Conservation (phyloP, 2,797 vertebrate species). For the Premnoplex brunnescens region DNA sequence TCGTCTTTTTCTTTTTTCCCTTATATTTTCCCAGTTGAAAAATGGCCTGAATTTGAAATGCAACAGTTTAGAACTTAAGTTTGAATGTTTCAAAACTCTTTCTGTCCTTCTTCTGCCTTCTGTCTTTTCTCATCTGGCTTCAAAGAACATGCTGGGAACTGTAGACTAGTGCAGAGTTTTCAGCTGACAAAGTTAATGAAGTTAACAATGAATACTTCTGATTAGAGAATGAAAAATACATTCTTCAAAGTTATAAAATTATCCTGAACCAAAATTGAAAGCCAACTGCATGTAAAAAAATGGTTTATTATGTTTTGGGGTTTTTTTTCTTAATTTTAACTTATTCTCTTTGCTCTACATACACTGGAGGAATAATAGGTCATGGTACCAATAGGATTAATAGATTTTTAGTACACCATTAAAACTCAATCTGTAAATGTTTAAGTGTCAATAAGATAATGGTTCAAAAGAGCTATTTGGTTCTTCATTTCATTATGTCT, state of each 20-base stretch:
- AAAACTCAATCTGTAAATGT: background rate
- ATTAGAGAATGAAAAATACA: background rate
- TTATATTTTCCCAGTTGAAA: background rate
- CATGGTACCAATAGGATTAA: background rate
- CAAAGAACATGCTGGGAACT: background rate
- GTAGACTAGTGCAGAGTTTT: background rate
- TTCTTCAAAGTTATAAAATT: background rate
- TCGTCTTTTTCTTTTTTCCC: background rate
- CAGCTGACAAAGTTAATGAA: background rate
- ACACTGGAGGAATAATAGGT: background rate
- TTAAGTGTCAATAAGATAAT: background rate
- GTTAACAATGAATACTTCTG: background rate
- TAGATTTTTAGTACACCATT: background rate
- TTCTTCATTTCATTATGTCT: background rate
- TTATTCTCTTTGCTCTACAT: background rate
- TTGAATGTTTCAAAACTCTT: background rate
- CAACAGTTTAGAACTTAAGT: background rate
- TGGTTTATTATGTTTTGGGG: background rate
- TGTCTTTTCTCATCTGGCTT: background rate
- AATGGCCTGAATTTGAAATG: background rate
- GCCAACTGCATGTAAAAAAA: background rate
- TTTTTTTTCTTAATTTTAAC: background rate
- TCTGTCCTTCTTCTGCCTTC: background rate
- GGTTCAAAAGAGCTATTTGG: background rate
- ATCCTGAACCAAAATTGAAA: background rate